Conservation (phyloP, 2,797 vertebrate species). For the Enteromius trimaculatus region DNA sequence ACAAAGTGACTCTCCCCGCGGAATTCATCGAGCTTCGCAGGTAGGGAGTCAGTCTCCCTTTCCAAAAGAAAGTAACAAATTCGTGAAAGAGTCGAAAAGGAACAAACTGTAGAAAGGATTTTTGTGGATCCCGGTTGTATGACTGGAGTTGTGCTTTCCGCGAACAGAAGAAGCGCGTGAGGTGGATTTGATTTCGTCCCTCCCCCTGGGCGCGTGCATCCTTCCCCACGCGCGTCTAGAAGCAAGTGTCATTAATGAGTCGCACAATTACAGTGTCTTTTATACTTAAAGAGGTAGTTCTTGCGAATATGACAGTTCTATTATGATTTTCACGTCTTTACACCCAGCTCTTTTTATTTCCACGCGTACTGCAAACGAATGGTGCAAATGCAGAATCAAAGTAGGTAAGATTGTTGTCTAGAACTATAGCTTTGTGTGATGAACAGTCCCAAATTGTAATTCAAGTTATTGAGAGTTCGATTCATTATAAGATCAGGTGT, state of each 20-base stretch:
- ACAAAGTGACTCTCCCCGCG: slow-evolving; percentile 66
- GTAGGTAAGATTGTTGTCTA: not conserved
- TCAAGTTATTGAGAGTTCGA: not conserved
- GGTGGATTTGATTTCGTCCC: slow-evolving; percentile 56
- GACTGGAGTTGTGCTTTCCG: slow-evolving; percentile 46
- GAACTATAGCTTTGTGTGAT: slow-evolving; percentile 6
- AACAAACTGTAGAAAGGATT: slow-evolving; percentile 46
- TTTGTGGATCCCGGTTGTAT: slow-evolving; percentile 55
- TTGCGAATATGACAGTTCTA: not conserved
- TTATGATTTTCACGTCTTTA: not conserved
- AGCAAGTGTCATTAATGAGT: slow-evolving; percentile 34
- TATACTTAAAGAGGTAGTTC: not conserved
- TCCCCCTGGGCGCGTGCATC: slow-evolving; percentile 52
- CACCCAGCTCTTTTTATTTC: not conserved
- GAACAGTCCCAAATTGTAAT: not conserved
- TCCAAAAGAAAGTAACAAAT: slow-evolving; percentile 35
- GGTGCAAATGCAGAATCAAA: not conserved
- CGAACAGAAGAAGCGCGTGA: slow-evolving; percentile 53
- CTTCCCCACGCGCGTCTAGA: slow-evolving; percentile 43
- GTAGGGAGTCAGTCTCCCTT: slow-evolving; percentile 46
- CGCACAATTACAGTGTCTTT: not conserved
- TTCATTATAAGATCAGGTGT: not conserved
- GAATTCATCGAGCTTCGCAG: slow-evolving; percentile 68
- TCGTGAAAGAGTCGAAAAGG: not conserved
- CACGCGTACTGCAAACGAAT: not conserved